Evolutionary conservation across 2,888 invertebrate genomes (phyloP).

Genomic region (Eupithecia pulchellata): DNA sequence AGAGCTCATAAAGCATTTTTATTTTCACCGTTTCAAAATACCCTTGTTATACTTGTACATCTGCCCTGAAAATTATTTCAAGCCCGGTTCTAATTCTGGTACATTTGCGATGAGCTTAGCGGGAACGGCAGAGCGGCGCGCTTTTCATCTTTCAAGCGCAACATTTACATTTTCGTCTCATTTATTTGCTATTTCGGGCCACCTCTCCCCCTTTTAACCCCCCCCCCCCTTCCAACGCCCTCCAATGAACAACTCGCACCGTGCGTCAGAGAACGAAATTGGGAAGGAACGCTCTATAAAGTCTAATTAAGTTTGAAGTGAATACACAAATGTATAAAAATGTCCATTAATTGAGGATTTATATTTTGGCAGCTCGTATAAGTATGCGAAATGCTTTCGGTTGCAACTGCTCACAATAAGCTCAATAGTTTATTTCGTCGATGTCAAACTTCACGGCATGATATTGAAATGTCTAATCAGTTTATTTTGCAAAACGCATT

Average conservation of each 20-base stretch:
- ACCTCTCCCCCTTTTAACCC: constrained; percentile 58
- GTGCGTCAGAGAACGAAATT: constrained; percentile 83
- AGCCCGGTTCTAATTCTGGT: constrained; percentile 81
- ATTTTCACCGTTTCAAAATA: constrained; percentile 56
- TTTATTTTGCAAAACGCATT: constrained; percentile 30
- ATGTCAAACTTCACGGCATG: constrained; percentile 9
- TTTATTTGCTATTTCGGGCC: constrained; percentile 85
- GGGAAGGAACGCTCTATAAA: constrained; percentile 85
- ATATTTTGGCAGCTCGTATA: constrained; percentile 53
- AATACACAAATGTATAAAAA: constrained; percentile 82
- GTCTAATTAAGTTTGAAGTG: constrained; percentile 84
- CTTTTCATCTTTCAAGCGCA: constrained; percentile 85
- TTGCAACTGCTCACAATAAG: constrained; percentile 35
- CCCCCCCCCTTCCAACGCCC: constrained; percentile 58
- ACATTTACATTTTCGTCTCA: constrained; percentile 86
- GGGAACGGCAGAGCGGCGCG: constrained; percentile 79
- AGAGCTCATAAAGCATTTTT: constrained; percentile 52
- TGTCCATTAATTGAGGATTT: constrained; percentile 67
- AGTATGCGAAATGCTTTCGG: constrained; percentile 38
- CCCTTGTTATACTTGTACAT: constrained; percentile 68
- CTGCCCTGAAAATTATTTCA: constrained; percentile 81
- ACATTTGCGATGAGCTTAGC: constrained; percentile 84
- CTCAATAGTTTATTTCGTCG: constrained; percentile 35
- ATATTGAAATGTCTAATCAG: constrained; percentile 11
- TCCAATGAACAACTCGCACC: constrained; percentile 82